These are phyloP conservation scores for Epinotia ramella DNA, from an alignment of 2,888 invertebrate species.

Conservation along the genomic window DNA sequence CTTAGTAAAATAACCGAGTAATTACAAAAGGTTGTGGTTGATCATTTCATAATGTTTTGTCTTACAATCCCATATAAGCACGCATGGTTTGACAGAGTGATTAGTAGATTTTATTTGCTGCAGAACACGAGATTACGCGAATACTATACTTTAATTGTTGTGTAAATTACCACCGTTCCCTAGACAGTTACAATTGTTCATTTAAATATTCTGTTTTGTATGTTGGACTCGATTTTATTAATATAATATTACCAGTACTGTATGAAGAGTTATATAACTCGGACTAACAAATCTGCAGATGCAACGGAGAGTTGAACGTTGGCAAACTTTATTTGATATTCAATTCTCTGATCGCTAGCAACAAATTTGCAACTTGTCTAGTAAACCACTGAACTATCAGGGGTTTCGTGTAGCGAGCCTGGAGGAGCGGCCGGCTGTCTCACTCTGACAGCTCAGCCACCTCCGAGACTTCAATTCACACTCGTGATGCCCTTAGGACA, in stretches of 20 bases:
- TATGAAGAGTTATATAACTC: not conserved
- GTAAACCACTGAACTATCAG: constrained; percentile 50
- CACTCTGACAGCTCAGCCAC: constrained; percentile 59
- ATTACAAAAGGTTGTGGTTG: constrained; percentile 69
- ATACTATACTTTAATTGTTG: constrained; percentile 64
- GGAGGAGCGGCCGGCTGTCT: constrained; percentile 61
- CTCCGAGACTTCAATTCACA: constrained; percentile 48
- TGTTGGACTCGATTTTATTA: not conserved
- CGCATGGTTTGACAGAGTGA: constrained; percentile 56
- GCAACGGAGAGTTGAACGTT: constrained; percentile 31
- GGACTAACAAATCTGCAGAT: constrained; percentile 22
- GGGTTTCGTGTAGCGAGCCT: constrained; percentile 53
- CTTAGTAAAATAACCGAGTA: constrained; percentile 74
- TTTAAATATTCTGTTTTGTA: not conserved
- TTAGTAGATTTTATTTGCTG: constrained; percentile 67
- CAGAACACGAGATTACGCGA: constrained; percentile 60
- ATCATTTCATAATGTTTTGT: constrained; percentile 66
- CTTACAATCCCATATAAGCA: constrained; percentile 57
- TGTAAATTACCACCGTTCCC: constrained; percentile 65
- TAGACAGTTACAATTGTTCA: constrained; percentile 54
- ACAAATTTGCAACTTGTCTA: constrained; percentile 41
- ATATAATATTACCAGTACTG: not conserved
- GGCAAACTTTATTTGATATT: constrained; percentile 40
- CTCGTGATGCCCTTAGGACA: constrained; percentile 33
- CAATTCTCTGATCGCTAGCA: constrained; percentile 39